These are phyloP conservation scores for Cynoglossus semilaevis DNA, from an alignment of 2,113 vertebrate genomes.

Conservation along the genomic window DNA sequence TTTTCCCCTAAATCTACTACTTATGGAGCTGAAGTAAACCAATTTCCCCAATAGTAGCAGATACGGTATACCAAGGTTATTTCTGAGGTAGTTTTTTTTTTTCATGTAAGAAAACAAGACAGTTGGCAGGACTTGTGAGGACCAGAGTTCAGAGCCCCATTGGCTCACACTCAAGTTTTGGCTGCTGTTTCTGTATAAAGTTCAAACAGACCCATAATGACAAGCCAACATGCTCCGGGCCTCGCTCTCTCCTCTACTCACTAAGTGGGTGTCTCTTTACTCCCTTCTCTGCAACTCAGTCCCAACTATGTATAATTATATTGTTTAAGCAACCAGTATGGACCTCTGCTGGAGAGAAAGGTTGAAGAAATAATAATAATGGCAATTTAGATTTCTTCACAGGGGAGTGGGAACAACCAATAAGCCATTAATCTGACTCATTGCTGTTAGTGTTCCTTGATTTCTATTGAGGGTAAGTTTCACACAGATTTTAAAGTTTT, in stretches of 20 bases:
- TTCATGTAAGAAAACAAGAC: constrained; percentile 53
- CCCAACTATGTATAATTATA: constrained; percentile 77
- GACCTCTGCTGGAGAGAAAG: constrained; percentile 49
- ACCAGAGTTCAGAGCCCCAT: constrained; percentile 31
- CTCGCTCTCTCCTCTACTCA: constrained; percentile 48
- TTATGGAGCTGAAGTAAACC: neutral
- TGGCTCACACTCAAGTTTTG: constrained; percentile 52
- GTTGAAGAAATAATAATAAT: constrained; percentile 10
- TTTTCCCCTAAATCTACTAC: no score
- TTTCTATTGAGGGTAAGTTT: constrained; percentile 24
- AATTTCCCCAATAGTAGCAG: constrained; percentile 7
- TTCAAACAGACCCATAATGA: constrained; percentile 81
- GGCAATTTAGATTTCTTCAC: constrained; percentile 37
- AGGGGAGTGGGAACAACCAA: constrained; percentile 22
- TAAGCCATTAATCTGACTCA: constrained; percentile 24
- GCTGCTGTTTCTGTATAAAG: constrained; percentile 69
- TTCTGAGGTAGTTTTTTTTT: constrained; percentile 52
- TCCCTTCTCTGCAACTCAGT: constrained; percentile 47
- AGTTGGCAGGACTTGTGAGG: constrained; percentile 40
- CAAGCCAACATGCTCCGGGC: constrained; percentile 62
- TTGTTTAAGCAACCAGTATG: constrained; percentile 71
- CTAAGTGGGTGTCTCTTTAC: constrained; percentile 41
- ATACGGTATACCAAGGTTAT: constrained; percentile 52
- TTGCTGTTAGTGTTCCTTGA: neutral
- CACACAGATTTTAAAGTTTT: constrained; percentile 2